phyloP scores from a whole-genome alignment of 2,113 vertebrate species.

The Triplophysa siluroides region DNA sequence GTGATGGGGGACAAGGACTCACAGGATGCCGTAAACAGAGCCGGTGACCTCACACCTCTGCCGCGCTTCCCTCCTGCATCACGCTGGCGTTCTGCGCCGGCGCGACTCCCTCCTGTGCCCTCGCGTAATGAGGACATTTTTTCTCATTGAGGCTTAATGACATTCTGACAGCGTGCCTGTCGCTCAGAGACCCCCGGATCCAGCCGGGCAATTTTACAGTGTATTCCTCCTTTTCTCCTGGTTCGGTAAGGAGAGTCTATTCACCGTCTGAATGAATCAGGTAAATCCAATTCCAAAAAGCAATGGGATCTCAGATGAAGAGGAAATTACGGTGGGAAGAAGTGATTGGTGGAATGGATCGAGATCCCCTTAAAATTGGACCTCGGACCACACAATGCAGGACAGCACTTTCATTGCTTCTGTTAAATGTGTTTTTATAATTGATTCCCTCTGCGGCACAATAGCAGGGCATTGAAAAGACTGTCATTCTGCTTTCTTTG shows the following conservation, averaged over 20 bases:
- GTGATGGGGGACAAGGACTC: conserved; percentile 32
- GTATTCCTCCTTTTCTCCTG: conserved; percentile 64
- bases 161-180: conserved; percentile 61
- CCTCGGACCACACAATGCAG: conserved; percentile 68
- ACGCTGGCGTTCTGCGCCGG: conserved; percentile 4
- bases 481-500: conserved; percentile 74
- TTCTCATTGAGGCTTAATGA: conserved; percentile 73
- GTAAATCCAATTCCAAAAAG: conserved; percentile 82
- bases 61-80: conserved; percentile 1
- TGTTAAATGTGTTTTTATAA: conserved; percentile 79
- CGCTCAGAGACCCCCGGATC: conserved; percentile 64
- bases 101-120: conserved; percentile 37
- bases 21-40: conserved; percentile 39
- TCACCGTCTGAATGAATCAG: conserved; percentile 77
- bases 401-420: conserved; percentile 73
- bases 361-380: conserved; percentile 66
- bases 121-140: conserved; percentile 72
- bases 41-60: conserved; percentile 20
- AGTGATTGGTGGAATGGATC: conserved; percentile 73
- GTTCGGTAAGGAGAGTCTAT: conserved; percentile 67
- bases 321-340: conserved; percentile 73
- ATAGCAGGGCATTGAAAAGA: conserved; percentile 72
- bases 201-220: conserved; percentile 75
- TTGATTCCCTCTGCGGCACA: conserved; percentile 75
- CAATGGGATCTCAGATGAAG: conserved; percentile 78